phyloP scores from a whole-genome alignment of 2,113 vertebrate species.

The Ceuthmochares aereus region DNA sequence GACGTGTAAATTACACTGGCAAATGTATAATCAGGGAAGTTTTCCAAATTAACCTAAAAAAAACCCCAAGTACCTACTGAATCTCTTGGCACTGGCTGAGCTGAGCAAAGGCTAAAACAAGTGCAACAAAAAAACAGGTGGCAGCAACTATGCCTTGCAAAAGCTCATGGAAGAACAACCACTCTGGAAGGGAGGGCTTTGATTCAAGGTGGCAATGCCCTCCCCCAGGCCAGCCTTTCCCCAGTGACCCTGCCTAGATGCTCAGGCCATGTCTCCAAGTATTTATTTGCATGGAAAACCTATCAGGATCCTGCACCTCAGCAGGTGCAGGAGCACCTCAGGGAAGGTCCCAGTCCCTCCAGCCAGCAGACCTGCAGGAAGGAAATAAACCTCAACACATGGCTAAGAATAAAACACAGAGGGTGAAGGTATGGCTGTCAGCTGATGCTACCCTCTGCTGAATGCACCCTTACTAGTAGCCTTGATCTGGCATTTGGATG shows the following conservation, averaged over 20 bases:
- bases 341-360: not conserved
- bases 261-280: not conserved
- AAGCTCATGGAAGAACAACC: not conserved
- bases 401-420: not conserved
- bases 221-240: accelerated
- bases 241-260: not conserved
- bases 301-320: not conserved
- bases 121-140: not conserved
- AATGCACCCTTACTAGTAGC: not conserved
- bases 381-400: not conserved
- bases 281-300: not conserved
- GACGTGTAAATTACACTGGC: conserved; percentile 55
- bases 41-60: conserved; percentile 61
- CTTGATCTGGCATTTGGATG: not conserved
- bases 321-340: not conserved
- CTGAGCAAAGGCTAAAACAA: not conserved
- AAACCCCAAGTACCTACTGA: not conserved
- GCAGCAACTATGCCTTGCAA: not conserved
- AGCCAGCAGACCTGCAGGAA: not conserved
- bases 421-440: no score
- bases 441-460: not conserved
- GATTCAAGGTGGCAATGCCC: accelerated
- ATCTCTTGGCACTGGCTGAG: not conserved
- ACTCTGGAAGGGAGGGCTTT: not conserved
- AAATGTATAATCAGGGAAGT: conserved; percentile 65